These are phyloP conservation scores for Carassius carassius DNA, from an alignment of 2,113 vertebrate species.

Conservation along the genomic window DNA sequence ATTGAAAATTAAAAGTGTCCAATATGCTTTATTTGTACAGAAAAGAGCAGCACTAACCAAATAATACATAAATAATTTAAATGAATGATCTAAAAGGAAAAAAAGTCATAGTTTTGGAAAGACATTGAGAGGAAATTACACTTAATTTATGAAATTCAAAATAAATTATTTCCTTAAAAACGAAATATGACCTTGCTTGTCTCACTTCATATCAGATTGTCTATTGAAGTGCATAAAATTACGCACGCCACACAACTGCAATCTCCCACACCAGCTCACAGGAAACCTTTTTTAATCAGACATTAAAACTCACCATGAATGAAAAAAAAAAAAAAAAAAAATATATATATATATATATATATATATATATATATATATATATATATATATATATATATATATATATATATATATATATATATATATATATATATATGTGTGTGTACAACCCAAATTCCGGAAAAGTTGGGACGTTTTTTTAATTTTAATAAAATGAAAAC, in stretches of 20 bases:
- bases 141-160: not conserved
- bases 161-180: not conserved
- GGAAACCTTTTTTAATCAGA: not conserved
- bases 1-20: not conserved
- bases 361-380: too few relatives aligned
- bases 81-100: not conserved
- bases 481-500: too few relatives aligned
- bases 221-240: not conserved
- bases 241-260: not conserved
- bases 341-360: too few relatives aligned
- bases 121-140: not conserved
- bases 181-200: not conserved
- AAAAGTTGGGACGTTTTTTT: too few relatives aligned
- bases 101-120: not conserved
- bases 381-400: too few relatives aligned
- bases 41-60: not conserved
- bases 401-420: too few relatives aligned
- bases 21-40: not conserved
- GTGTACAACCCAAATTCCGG: too few relatives aligned
- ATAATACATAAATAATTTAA: not conserved
- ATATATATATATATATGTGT: too few relatives aligned
- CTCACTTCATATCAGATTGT: slow-evolving; percentile 14
- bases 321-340: not conserved
- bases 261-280: not conserved
- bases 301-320: not conserved